Conservation (phyloP, 2,888 invertebrate species). For the Stenodera caucasica region DNA sequence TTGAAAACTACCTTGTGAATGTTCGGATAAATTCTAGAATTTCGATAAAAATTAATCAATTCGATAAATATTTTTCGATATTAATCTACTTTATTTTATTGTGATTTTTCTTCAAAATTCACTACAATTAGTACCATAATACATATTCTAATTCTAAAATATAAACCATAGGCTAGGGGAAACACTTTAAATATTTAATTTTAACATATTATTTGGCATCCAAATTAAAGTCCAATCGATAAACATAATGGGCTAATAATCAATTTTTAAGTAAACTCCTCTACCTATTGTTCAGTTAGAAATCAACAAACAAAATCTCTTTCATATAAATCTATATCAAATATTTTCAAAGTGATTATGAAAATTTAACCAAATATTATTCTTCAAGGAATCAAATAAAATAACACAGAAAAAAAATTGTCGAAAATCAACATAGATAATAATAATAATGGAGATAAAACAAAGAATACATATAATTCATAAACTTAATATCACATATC, state of each 20-base stretch:
- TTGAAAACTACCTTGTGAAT: neutral
- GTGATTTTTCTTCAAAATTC: too few relatives aligned
- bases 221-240: conserved; percentile 1
- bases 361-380: too few relatives aligned
- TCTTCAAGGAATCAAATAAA: too few relatives aligned
- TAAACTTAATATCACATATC: neutral
- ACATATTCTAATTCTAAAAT: neutral
- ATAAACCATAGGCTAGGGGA: too few relatives aligned
- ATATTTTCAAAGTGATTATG: too few relatives aligned
- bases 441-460: neutral
- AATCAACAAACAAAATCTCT: too few relatives aligned
- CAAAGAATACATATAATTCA: neutral
- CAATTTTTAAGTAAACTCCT: neutral
- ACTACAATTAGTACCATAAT: neutral
- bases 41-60: neutral
- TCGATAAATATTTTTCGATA: too few relatives aligned
- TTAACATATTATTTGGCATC: too few relatives aligned
- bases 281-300: too few relatives aligned
- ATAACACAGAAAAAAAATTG: neutral
- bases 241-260: neutral
- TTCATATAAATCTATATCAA: too few relatives aligned
- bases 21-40: neutral
- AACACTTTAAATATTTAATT: too few relatives aligned
- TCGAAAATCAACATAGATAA: neutral
- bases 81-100: too few relatives aligned